Conservation (phyloP, 2,113 vertebrate species). For the Phyllostomus hastatus region DNA sequence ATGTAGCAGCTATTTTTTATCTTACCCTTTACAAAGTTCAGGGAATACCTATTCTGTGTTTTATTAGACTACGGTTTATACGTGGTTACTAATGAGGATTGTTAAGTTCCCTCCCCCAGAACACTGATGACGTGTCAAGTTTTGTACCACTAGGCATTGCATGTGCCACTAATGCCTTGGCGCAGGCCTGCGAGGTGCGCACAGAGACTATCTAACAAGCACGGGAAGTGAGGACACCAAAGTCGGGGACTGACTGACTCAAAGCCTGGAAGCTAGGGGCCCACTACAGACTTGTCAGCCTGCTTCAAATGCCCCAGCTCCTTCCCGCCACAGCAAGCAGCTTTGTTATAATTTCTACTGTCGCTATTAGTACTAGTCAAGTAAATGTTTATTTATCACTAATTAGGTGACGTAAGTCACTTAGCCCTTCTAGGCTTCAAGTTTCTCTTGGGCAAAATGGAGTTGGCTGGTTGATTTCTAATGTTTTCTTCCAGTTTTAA, state of each 20-base stretch:
- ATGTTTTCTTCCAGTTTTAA: conserved; percentile 25
- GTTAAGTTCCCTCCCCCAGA: not conserved
- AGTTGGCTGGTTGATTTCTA: not conserved
- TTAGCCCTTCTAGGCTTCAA: not conserved
- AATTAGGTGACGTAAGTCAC: not conserved
- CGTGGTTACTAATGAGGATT: not conserved
- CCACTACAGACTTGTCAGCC: not conserved
- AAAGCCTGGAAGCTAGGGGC: not conserved
- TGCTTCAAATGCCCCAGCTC: not conserved
- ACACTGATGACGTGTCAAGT: not conserved
- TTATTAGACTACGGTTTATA: not conserved
- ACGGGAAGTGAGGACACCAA: not conserved
- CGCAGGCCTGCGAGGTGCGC: not conserved
- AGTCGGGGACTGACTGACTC: not conserved
- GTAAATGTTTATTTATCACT: not conserved
- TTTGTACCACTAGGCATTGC: not conserved
- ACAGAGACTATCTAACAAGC: not conserved
- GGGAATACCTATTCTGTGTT: not conserved
- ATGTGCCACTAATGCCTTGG: not conserved
- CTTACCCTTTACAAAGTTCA: not conserved
- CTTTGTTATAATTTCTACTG: not conserved
- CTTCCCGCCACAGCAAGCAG: not conserved
- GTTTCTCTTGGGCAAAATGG: not conserved
- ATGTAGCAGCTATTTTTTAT: not conserved
- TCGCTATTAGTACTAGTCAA: not conserved